These are phyloP conservation scores for Bradynema listronoti DNA, from an alignment of 1,140 invertebrate genomes.

Conservation along the genomic window DNA sequence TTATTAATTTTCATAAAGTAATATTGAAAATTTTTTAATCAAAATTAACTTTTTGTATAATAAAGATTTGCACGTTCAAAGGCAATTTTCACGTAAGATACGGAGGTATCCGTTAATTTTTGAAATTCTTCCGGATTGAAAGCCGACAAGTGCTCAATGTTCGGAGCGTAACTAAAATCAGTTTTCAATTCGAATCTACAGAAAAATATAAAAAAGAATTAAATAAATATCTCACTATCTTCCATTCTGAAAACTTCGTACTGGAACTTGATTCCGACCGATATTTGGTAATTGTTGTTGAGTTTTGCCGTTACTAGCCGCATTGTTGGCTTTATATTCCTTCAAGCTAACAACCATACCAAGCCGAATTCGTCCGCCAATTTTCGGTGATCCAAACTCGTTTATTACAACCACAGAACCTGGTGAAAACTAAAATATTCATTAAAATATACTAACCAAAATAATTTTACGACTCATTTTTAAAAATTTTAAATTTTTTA, in stretches of 20 bases:
- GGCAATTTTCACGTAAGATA: slow-evolving; percentile 17
- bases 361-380: slow-evolving; percentile 14
- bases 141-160: slow-evolving; percentile 16
- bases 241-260: slow-evolving; percentile 34
- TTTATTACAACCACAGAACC: slow-evolving; percentile 5
- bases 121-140: slow-evolving; percentile 13
- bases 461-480: too few relatives aligned
- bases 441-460: too few relatives aligned
- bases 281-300: neutral
- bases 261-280: slow-evolving; percentile 19
- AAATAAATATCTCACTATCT: slow-evolving; percentile 22
- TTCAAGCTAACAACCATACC: slow-evolving; percentile 14
- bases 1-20: too few relatives aligned
- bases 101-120: slow-evolving; percentile 19
- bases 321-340: slow-evolving; percentile 14
- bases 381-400: slow-evolving; percentile 8
- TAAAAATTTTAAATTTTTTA: too few relatives aligned
- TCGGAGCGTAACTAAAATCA: slow-evolving; percentile 24
- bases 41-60: slow-evolving; percentile 13
- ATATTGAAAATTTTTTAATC: neutral
- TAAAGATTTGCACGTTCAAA: slow-evolving; percentile 25
- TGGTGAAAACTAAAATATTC: slow-evolving; percentile 10
- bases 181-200: too few relatives aligned
- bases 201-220: slow-evolving; percentile 4
- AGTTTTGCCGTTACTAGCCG: neutral